Conservation (phyloP, 37 sponge, comb jelly and placozoan genomes). For the Ianthella basta region DNA sequence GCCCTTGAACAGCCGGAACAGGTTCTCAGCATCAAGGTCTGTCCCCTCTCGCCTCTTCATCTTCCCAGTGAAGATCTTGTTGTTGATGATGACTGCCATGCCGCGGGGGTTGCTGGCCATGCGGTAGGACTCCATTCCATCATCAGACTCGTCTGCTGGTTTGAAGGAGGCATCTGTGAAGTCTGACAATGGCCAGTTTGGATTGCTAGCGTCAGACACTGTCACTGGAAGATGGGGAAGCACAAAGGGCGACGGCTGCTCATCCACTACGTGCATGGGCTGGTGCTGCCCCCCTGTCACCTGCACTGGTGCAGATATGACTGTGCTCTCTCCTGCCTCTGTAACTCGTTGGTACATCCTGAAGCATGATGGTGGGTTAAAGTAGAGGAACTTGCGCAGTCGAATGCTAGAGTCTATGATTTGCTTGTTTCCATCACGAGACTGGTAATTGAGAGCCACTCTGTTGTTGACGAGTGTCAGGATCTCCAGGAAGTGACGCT, state of each 20-base stretch:
- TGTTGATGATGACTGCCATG: slow-evolving; percentile 73
- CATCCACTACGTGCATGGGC: too few species aligned
- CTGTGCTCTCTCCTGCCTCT: too few species aligned
- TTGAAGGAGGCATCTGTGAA: neutral
- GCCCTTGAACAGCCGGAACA: slow-evolving; percentile 44
- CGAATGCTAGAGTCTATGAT: neutral
- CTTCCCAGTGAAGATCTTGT: slow-evolving; percentile 66
- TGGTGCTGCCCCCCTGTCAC: too few species aligned
- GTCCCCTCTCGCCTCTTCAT: slow-evolving; percentile 77
- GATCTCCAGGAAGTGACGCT: slow-evolving; percentile 69
- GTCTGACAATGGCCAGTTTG: neutral
- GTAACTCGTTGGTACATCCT: too few species aligned
- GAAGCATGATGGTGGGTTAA: slow-evolving; percentile 22
- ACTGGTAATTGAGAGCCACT: slow-evolving; percentile 77
- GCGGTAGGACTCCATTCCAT: slow-evolving; percentile 53
- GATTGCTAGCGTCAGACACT: neutral
- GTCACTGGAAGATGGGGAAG: neutral
- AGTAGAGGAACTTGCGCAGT: slow-evolving; percentile 2
- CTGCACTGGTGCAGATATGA: too few species aligned
- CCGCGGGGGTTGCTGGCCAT: slow-evolving; percentile 77
- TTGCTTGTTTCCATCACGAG: slow-evolving; percentile 32
- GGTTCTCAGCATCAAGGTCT: slow-evolving; percentile 67
- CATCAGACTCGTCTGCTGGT: slow-evolving; percentile 36
- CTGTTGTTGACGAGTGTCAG: slow-evolving; percentile 71
- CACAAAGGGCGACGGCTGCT: neutral